Conservation (phyloP, 1,140 invertebrate genomes). For the Drosophila santomea region DNA sequence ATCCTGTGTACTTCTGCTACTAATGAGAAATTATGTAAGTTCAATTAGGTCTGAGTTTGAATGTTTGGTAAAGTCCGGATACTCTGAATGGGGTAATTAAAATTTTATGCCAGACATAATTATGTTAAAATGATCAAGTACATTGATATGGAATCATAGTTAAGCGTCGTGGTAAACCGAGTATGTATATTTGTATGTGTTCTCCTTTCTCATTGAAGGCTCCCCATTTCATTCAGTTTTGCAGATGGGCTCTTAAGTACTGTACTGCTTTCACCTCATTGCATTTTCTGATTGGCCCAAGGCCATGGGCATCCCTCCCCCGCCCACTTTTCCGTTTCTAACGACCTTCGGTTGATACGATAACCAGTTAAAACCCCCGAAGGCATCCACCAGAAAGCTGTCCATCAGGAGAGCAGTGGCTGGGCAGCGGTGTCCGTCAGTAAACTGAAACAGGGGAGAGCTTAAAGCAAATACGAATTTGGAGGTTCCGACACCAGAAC, state of each 20-base stretch:
- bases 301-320: constrained; percentile 1
- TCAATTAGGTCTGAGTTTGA: constrained; percentile 8
- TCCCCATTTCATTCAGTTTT: neutral
- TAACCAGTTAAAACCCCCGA: constrained; percentile 20
- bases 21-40: constrained; percentile 19
- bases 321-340: neutral
- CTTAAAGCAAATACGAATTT: constrained; percentile 16
- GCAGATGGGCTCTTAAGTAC: neutral
- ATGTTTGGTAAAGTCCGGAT: no score
- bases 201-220: neutral
- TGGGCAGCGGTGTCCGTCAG: constrained; percentile 6
- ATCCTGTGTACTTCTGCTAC: neutral
- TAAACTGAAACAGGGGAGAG: constrained; percentile 25
- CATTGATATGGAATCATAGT: no score
- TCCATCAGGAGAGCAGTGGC: constrained; percentile 22
- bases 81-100: neutral
- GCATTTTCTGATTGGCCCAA: constrained; percentile 11
- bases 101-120: no score
- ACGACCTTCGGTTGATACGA: constrained; percentile 19
- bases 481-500: constrained; percentile 17
- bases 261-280: constrained; percentile 1
- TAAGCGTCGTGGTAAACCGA: no score
- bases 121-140: no score
- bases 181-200: no score
- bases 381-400: constrained; percentile 13